phyloP scores from a whole-genome alignment of 2,888 invertebrate species.

The Crematogaster levior region DNA sequence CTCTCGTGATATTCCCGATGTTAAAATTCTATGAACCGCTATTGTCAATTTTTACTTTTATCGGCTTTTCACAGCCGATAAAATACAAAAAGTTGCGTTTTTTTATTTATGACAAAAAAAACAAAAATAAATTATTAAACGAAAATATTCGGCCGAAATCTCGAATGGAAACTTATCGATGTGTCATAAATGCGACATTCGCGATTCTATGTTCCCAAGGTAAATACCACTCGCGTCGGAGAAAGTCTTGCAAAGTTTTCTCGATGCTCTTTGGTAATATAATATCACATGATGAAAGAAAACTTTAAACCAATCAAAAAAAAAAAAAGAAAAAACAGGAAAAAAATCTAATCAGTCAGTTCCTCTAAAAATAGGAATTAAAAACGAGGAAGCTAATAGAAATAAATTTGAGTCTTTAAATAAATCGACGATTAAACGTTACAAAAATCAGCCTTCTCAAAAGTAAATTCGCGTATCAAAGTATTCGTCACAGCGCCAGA shows the following conservation, averaged over 20 bases:
- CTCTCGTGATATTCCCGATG: conserved; percentile 50
- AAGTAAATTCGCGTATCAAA: conserved; percentile 82
- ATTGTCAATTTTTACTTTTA: background rate
- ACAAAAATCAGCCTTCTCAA: conserved; percentile 85
- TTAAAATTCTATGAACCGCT: conserved; percentile 27
- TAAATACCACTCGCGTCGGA: conserved; percentile 65
- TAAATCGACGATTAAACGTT: conserved; percentile 81
- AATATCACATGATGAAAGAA: conserved; percentile 84
- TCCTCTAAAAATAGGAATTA: conserved; percentile 75
- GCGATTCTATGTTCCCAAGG: conserved; percentile 35
- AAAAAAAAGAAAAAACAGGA: conserved; percentile 70
- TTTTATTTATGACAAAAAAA: background rate
- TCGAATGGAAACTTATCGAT: background rate
- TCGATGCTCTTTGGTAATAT: conserved; percentile 85
- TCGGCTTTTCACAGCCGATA: background rate
- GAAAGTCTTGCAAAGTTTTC: conserved; percentile 79
- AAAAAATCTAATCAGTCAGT: conserved; percentile 83
- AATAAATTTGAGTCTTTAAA: conserved; percentile 80
- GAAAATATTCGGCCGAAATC: conserved; percentile 7
- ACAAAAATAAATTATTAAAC: background rate
- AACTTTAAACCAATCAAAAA: conserved; percentile 82
- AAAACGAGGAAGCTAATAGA: conserved; percentile 74
- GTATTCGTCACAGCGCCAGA: conserved; percentile 84
- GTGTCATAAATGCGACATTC: conserved; percentile 15
- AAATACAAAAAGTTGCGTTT: conserved; percentile 1